Base-by-base conservation (phyloP, 2,888 invertebrate genomes). In the Belgica antarctica region DNA sequence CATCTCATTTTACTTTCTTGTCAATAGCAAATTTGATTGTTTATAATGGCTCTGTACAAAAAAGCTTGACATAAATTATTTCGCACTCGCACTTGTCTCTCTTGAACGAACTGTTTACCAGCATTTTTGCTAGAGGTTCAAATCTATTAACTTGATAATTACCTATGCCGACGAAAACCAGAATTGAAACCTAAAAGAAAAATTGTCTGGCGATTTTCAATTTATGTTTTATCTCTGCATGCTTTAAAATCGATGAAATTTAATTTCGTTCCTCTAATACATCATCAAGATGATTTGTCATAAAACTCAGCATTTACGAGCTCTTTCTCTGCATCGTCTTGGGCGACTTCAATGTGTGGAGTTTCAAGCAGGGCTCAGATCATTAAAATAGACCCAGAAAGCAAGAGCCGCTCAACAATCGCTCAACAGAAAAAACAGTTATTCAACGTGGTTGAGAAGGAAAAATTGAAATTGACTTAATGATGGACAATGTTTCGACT, bases 241-340 rank as follows among this genome's bases (percentile, higher is more conserved):
- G 34, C 34, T 31, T 31, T 31, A 31, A 31, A 31, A 31, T 8
- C 34, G 12, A 31, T 31, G 34, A 31, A 31, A 31, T 31, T 31
- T 12, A 31, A 31, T 31, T 31, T 31, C 46, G 46, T 15, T 5
- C 12, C 12, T 52, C 52, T 22, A 52, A 68, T 68, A 15, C 68
- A 68, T 68, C 57, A 68, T 22, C 57, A 19, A 10, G 52, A 57
- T 68, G 57, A 68, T 68, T 68, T 68, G 68, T 68, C 68, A 46
- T 68, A 68, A 68, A 57, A n/a, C 59, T 59, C 4, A 59, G 19
- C 15, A 10, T n/a, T 3, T 41, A n/a, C 15, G 41, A 3, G 12
- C 2, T 52, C 52, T 52, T 22, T 52, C 52, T 52, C 12, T 31
- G n/a, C n/a, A n/a, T 31, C 34, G 34, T 31, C 34, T 31, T 31